phyloP scores from a whole-genome alignment of 2,113 vertebrate species.

The Pomatostomus ruficeps region DNA sequence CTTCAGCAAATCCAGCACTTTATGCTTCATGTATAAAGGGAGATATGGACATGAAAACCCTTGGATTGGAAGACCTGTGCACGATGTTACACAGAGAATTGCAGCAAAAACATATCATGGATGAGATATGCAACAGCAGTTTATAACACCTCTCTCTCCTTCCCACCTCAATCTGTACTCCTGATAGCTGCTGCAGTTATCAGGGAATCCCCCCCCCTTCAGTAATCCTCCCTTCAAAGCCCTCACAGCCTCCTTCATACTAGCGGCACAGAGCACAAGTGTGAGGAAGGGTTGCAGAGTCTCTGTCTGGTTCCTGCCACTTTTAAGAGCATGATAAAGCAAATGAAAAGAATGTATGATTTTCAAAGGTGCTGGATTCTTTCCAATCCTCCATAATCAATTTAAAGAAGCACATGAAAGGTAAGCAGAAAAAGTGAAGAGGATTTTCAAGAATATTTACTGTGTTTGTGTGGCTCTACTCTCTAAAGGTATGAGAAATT shows the following conservation, averaged over 20 bases:
- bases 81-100: neutral
- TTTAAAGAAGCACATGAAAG: neutral
- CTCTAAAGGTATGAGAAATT: neutral
- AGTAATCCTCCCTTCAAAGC: neutral
- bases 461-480: neutral
- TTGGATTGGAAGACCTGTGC: neutral
- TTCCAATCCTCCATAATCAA: neutral
- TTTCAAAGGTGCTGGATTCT: neutral
- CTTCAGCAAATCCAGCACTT: neutral
- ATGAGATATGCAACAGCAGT: neutral
- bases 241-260: neutral
- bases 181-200: neutral
- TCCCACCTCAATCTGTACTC: neutral
- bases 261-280: neutral
- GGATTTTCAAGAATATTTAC: neutral
- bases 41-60: neutral
- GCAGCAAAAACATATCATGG: rapidly evolving
- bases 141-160: neutral
- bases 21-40: neutral
- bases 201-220: neutral
- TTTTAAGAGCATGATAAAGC: neutral
- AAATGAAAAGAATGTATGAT: neutral
- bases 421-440: neutral
- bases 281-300: neutral
- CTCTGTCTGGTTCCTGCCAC: neutral